Evolutionary conservation across 37 sponge, comb jelly and placozoan genomes (phyloP), one percentile per base, ranked within the genome.

Genomic region (Ephydatia muelleri): DNA sequence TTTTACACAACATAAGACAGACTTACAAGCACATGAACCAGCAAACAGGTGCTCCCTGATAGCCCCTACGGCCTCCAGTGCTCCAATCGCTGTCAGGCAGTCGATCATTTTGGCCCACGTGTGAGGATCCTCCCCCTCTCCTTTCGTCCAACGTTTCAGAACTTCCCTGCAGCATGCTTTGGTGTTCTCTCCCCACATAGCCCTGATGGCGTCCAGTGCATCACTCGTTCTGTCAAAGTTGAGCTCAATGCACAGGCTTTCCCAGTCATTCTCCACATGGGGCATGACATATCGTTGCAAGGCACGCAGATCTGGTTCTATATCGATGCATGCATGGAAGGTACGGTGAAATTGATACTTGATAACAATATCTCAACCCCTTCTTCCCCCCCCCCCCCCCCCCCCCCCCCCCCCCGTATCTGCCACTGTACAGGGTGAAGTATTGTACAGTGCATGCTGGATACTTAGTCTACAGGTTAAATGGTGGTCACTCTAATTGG

Each of bases 81-180:
- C 28, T 38, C 27, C 43, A 3, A 22, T 67, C 66, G 19, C 21
- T 29, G 13, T 30, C 80, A 80, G 36, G 67, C 80, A 80, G n/a
- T 30, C 67, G 2, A 67, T 13, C 67, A 80, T 26, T 64, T 35
- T 80, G 5, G n/a, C 36, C 80, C 80, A 80, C 37, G 80, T 80
- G 13, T 22, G 65, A 0, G 40, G 77, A 11, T 11, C 4, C 25
- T 23, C n/a, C 31, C 67, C 68, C 33, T n/a, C 67, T 39, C 37
- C 68, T 8, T 65, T 80, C 0, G 66, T 22, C 80, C 80, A 80
- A 21, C 2, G n/a, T 14, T 11, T 66, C 21, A 80, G 12, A 68
- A 80, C 67, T 2, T 66, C 66, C 25, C 30, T 66, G 67, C 33
- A 80, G 80, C 80, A 67, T 1, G 64, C 66, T 28, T 34, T 67